Base-by-base conservation (phyloP, 53 echinoderm and acorn worm species). In the Echinometra lucunter region DNA sequence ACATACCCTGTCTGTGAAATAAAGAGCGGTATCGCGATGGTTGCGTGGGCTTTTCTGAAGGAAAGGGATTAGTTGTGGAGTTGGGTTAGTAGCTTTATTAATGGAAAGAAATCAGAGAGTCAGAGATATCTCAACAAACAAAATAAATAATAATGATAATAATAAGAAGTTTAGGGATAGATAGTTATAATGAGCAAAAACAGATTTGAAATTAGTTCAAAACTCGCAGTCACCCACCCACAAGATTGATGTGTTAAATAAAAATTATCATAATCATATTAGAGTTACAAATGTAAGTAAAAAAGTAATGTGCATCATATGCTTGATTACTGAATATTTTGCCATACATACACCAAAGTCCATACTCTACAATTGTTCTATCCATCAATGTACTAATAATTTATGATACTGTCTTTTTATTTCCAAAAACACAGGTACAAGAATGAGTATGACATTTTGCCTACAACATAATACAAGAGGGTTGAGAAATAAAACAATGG, bases 1-100 rank as follows among this genome's bases (percentile, higher is more conserved):
- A 93, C 97, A 95, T 97, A 97, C 97, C 97, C 96, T 94, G 92
- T 97, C 97, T 89, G 92, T 95, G 91, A 97, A 97, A 96, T 97
- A 97, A 37, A 93, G 55, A 88, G 78, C 95, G 40, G 95, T 90
- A 90, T 97, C 97, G 82, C 97, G 97, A 82, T 96, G 95, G 87
- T 97, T 96, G 94, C 97, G 96, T 91, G 97, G 96, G 88, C 91
- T 96, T 94, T 83, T 95, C 97, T 97, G 97, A 35, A 96, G 95
- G 95, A 94, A 94, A 89, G 92, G 92, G 78, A 72, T 92, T 92
- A 92, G 92, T 92, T 47, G 74, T 45, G 92, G 94, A 95, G 88
- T 95, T 88, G 89, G 95, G 95, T 96, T 96, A 95, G 49, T 57
- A 92, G 92, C 92, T 85, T 57, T 85, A 47, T 28, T 85, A 45